Percentiles rank a stretch among this genome's conserved stretches.
These are phyloP conservation scores for Clarias fuscus DNA, from an alignment of 2,797 vertebrate species.

Conservation along the genomic window DNA sequence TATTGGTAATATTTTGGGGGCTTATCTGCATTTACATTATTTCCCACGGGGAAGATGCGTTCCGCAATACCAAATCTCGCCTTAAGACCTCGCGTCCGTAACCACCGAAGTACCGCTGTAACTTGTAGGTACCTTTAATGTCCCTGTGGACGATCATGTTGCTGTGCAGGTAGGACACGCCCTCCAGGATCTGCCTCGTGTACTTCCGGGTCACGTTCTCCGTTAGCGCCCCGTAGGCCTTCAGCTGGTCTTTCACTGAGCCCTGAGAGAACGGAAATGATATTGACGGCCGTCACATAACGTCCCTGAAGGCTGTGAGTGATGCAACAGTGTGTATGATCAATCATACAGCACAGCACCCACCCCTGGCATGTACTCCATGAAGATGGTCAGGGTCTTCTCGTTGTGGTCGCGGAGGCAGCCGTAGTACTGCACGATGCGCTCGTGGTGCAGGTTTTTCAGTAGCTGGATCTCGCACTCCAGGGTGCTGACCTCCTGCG, in stretches of 20 bases:
- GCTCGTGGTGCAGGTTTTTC: constrained; percentile 95
- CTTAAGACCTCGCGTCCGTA: no score
- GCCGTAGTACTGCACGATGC: constrained; percentile 96
- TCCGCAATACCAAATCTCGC: no score
- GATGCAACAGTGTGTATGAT: not conserved
- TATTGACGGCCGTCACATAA: no score
- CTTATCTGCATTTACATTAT: no score
- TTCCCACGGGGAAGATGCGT: no score
- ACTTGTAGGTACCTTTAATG: constrained; percentile 84
- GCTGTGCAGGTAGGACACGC: constrained; percentile 96
- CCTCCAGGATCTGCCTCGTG: constrained; percentile 94
- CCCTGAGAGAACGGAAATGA: constrained; percentile 71
- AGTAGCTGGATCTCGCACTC: constrained; percentile 98
- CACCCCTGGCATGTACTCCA: constrained; percentile 99
- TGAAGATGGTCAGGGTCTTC: constrained; percentile 96
- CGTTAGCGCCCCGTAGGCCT: constrained; percentile 94
- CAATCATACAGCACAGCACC: constrained; percentile 48
- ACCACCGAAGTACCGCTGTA: no score
- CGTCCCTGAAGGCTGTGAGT: no score
- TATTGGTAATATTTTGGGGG: no score
- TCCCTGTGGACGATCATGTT: constrained; percentile 99
- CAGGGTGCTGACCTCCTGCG: constrained; percentile 92
- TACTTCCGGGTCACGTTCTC: constrained; percentile 97
- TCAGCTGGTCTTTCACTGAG: constrained; percentile 97
- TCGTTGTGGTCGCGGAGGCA: constrained; percentile 90